Base-by-base conservation (phyloP, 2,113 vertebrate genomes). In the Psilopogon haemacephalus region DNA sequence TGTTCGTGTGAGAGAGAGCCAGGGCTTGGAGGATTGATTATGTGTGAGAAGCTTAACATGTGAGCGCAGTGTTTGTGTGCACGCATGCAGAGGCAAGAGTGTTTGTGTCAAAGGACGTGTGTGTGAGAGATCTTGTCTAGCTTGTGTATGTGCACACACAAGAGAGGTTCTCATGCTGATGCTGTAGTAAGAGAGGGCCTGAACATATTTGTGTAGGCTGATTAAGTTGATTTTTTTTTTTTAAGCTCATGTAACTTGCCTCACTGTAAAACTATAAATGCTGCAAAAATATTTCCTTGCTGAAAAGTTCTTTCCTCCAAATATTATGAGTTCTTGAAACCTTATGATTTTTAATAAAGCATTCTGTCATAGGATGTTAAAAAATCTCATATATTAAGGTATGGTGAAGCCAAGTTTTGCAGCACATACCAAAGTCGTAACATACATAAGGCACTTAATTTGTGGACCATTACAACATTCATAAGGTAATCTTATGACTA, bases 21-120 rank as follows among this genome's bases (percentile, higher is more conserved):
- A 93, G 90, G 42, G 56, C 83, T 21, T 27, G 48, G 56, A 93
- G 69, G 90, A 95, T 88, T 91, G 92, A 96, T 96, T 67, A 88
- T 0, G 52, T 89, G 94, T 0, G 30, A 94, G 88, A 74, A 86
- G 46, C 28, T 68, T 70, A 56, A 74, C 68, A 32, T 62, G 78
- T 35, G 72, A 91, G 71, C 1, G 4, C 68, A 11, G 85, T 13
- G 93, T 91, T 90, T 92, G 84, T 78, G 87, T 79, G 82, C 63
- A 60, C 67, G 92, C 55, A 24, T 30, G 75, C 64, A 52, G 32
- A 44, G 71, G 33, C 71, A 33, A 64, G 78, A 86, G 72, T 11
- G 40, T 30, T 68, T 55, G 90, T 89, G 79, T 88, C 85, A 46
- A 52, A 67, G 68, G 85, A 70, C 0, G 4, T 30, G 56, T 60